A percentile compares a stretch with the other conserved stretches of the same genome.
Evolutionary conservation across 1,140 invertebrate species (phyloP).

Genomic region (Oreohelix idahoensis): DNA sequence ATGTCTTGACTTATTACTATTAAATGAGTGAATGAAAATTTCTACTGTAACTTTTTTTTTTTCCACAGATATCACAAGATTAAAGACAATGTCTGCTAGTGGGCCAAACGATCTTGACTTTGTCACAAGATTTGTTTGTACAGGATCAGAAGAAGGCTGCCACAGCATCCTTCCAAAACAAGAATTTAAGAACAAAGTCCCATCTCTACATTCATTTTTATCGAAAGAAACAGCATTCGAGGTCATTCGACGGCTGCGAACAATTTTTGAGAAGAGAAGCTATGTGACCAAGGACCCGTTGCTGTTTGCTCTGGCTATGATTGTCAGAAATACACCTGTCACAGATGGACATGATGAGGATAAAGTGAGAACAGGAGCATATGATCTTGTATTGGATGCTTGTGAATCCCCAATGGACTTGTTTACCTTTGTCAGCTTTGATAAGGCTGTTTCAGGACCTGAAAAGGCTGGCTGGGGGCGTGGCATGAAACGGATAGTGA

Average conservation of each 20-base stretch:
- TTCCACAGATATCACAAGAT: neutral
- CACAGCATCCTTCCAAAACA: neutral
- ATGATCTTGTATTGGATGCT: conserved; percentile 75
- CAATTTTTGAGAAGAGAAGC: conserved; percentile 8
- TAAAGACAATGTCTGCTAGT: neutral
- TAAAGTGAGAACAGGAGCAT: conserved; percentile 74
- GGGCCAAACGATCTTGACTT: conserved; percentile 7
- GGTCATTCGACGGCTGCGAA: neutral
- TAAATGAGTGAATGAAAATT: no score
- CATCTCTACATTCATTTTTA: conserved; percentile 17
- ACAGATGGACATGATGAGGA: conserved; percentile 52
- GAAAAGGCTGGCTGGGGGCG: conserved; percentile 75
- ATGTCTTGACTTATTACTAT: no score
- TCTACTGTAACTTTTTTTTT: no score
- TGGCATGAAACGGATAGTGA: conserved; percentile 77
- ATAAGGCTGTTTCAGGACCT: conserved; percentile 71
- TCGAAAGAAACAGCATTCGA: neutral
- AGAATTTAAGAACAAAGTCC: neutral
- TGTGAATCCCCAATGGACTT: conserved; percentile 77
- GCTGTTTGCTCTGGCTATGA: conserved; percentile 75
- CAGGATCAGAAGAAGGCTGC: conserved; percentile 24
- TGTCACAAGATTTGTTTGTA: conserved; percentile 19
- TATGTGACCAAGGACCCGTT: conserved; percentile 15
- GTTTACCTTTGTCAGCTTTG: conserved; percentile 78
- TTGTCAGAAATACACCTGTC: conserved; percentile 75